A percentile compares a stretch with the other conserved stretches of the same genome.
phyloP scores from a whole-genome alignment of 2,888 invertebrate species.

The Agriopis leucophaearia region DNA sequence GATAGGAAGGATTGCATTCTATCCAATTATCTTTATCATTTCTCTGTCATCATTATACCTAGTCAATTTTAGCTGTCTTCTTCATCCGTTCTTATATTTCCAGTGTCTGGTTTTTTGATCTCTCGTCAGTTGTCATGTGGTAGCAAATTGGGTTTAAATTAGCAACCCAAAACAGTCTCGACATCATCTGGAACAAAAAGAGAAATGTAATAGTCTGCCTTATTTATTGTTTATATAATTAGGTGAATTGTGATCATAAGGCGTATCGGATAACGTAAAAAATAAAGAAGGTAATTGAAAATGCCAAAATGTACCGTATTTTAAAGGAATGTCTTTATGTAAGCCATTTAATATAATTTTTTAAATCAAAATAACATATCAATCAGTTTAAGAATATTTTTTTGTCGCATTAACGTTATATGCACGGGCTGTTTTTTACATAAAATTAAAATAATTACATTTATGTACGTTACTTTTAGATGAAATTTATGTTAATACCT shows the following conservation, averaged over 20 bases:
- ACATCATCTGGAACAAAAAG: conserved; percentile 61
- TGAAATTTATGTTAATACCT: not conserved
- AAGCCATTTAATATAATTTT: too few relatives aligned
- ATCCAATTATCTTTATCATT: conserved; percentile 24
- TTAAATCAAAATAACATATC: too few relatives aligned
- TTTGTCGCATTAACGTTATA: not conserved
- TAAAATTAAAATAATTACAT: not conserved
- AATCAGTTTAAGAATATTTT: not conserved
- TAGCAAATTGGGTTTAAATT: conserved; percentile 45
- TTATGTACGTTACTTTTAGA: too few relatives aligned
- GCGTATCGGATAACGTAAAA: not conserved
- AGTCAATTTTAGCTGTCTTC: conserved; percentile 1
- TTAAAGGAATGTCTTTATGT: too few relatives aligned
- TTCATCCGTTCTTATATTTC: conserved; percentile 39
- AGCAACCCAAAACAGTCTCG: conserved; percentile 46
- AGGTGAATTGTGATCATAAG: not conserved
- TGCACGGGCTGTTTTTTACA: not conserved
- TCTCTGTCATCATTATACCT: not conserved
- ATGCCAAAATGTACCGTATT: too few relatives aligned
- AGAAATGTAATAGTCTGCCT: conserved; percentile 40
- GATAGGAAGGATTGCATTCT: not conserved
- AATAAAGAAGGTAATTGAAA: not conserved
- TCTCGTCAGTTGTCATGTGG: conserved; percentile 23
- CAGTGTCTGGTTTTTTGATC: conserved; percentile 38
- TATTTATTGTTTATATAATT: not conserved